Evolutionary conservation across 2,888 invertebrate genomes (phyloP), one percentile per base, ranked within the genome.

Genomic region (Rhamnusium bicolor): DNA sequence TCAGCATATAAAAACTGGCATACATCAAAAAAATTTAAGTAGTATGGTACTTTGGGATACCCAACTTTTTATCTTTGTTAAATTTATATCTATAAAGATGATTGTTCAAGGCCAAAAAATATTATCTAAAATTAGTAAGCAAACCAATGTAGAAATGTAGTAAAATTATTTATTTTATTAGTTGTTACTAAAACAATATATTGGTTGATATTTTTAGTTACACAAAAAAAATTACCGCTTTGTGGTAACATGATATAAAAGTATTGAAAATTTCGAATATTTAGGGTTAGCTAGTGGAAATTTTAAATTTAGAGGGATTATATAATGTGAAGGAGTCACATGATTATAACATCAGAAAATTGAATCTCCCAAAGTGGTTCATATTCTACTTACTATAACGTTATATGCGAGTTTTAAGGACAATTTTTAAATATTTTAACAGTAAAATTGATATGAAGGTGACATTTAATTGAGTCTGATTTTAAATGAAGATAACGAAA

Each of bases 1-100:
- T 66, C 29, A 29, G 51, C 51, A 46, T 73, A 72, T 78, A 71
- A 77, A 79, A 80, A 75, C 78, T 75, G 74, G 71, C 75, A 62
- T 76, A 72, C 72, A 77, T 76, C 68, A 58, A 53, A 63, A 67
- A 71, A 54, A 72, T 65, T 16, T 60, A 46, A 51, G 51, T 51
- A 19, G 19, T 51, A 51, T 3, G 51, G 4, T n/a, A 40, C 40
- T 4, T 40, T n/a, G 40, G 40, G n/a, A 40, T n/a, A n/a, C 2
- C 3, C 5, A 12, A 32, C 10, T 32, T 8, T 6, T 10, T 1
- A 10, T 12, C 8, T 32, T n/a, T 0, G 1, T 4, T 40, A 4
- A 40, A 40, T 40, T 24, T 24, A 4, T 24, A 24, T 24, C 24
- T 24, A 24, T 6, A 24, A 24, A 40, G 12, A 4, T n/a, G 3